phyloP scores from a whole-genome alignment of 2,888 invertebrate genomes.

The Andrena dorsata region DNA sequence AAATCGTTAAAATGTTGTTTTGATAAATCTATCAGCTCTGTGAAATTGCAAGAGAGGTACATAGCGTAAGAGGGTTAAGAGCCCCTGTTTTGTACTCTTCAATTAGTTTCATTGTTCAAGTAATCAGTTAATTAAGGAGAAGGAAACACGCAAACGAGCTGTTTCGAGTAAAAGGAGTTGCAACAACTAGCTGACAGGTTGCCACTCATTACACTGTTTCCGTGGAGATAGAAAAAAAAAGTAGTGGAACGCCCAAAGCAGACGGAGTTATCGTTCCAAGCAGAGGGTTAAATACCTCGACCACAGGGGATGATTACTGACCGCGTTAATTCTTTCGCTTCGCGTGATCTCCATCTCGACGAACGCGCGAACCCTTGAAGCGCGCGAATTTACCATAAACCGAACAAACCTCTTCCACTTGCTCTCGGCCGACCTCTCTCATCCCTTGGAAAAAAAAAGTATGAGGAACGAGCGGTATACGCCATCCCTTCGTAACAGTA shows the following conservation, averaged over 20 bases:
- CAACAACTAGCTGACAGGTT: no score
- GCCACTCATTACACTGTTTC: no score
- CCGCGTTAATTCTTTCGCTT: conserved; percentile 52
- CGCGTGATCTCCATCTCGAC: conserved; percentile 38
- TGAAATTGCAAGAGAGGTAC: no score
- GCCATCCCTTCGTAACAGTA: neutral
- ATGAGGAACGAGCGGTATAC: neutral
- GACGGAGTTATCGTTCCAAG: conserved; percentile 26
- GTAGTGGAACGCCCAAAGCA: conserved; percentile 8
- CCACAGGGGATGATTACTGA: conserved; percentile 51
- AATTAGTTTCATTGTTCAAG: no score
- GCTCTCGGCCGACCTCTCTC: neutral
- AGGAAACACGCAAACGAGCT: no score
- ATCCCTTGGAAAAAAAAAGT: neutral
- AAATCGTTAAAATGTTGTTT: no score
- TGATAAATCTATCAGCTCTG: no score
- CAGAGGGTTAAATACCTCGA: conserved; percentile 42
- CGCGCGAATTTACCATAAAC: conserved; percentile 38
- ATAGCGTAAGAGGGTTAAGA: no score
- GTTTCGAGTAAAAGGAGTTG: no score
- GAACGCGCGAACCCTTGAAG: conserved; percentile 30
- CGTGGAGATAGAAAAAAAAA: neutral
- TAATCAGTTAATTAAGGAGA: no score
- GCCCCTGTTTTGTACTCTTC: no score
- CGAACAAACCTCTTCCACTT: conserved; percentile 32